Percentiles rank a stretch among this genome's conserved stretches.
Conservation (phyloP, 2,888 invertebrate genomes). For the Vanessa cardui region DNA sequence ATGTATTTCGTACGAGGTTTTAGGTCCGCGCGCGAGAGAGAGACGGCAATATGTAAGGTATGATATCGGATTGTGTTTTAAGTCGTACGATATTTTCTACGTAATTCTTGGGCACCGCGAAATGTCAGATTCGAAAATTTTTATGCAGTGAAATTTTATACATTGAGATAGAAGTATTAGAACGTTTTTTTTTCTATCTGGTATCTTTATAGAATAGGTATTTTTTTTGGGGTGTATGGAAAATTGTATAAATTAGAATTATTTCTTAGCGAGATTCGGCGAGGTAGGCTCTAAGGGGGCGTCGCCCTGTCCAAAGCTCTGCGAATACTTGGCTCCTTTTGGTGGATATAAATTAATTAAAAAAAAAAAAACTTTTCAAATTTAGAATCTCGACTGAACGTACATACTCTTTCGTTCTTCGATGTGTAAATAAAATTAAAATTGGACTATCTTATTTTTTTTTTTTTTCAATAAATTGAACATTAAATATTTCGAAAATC, state of each 20-base stretch:
- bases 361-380: constrained; percentile 24
- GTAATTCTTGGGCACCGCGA: constrained; percentile 47
- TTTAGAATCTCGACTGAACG: constrained; percentile 63
- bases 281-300: constrained; percentile 63
- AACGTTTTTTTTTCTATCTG: constrained; percentile 55
- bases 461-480: constrained; percentile 1
- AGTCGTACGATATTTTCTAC: not conserved
- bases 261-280: constrained; percentile 70
- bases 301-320: constrained; percentile 62
- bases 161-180: constrained; percentile 51
- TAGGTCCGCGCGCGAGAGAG: not conserved
- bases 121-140: constrained; percentile 46
- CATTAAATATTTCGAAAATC: constrained; percentile 40
- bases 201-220: constrained; percentile 63
- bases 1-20: constrained; percentile 5
- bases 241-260: constrained; percentile 78
- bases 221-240: constrained; percentile 76
- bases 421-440: constrained; percentile 71
- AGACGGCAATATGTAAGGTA: not conserved
- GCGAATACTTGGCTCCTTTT: constrained; percentile 73
- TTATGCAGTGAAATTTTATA: constrained; percentile 58
- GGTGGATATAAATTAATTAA: constrained; percentile 46
- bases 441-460: constrained; percentile 53
- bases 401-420: constrained; percentile 43
- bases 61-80: not conserved